phyloP scores from a whole-genome alignment of 2,888 invertebrate genomes.

The Diadegma fenestrale region DNA sequence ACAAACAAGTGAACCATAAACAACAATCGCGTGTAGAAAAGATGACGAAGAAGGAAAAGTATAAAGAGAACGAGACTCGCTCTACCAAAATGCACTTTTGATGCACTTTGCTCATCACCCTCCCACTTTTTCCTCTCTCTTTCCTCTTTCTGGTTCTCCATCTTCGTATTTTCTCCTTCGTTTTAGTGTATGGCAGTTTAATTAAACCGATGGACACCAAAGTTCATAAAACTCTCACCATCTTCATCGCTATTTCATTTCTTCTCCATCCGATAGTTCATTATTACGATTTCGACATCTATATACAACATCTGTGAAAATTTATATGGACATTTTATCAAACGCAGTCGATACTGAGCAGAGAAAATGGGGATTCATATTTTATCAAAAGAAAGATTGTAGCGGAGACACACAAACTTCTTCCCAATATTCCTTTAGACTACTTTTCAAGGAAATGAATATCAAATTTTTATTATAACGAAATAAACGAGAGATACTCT shows the following conservation, averaged over 20 bases:
- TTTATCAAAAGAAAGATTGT: constrained; percentile 7
- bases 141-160: background rate
- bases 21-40: constrained; percentile 53
- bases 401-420: background rate
- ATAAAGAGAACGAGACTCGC: constrained; percentile 33
- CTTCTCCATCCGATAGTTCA: background rate
- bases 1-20: constrained; percentile 33
- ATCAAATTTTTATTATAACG: constrained; percentile 24
- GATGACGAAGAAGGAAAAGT: constrained; percentile 37
- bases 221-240: background rate
- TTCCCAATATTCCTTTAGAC: background rate
- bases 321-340: constrained; percentile 1
- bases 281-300: background rate
- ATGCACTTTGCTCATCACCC: constrained; percentile 44
- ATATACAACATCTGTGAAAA: background rate
- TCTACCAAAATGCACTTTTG: constrained; percentile 62
- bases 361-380: constrained; percentile 9
- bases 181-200: constrained; percentile 29
- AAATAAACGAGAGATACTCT: background rate
- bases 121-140: background rate
- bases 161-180: constrained; percentile 34
- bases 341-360: background rate
- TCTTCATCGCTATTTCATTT: constrained; percentile 6
- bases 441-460: background rate
- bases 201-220: constrained; percentile 43